phyloP scores from a whole-genome alignment of 2,113 vertebrate genomes.

The Takifugu flavidus region DNA sequence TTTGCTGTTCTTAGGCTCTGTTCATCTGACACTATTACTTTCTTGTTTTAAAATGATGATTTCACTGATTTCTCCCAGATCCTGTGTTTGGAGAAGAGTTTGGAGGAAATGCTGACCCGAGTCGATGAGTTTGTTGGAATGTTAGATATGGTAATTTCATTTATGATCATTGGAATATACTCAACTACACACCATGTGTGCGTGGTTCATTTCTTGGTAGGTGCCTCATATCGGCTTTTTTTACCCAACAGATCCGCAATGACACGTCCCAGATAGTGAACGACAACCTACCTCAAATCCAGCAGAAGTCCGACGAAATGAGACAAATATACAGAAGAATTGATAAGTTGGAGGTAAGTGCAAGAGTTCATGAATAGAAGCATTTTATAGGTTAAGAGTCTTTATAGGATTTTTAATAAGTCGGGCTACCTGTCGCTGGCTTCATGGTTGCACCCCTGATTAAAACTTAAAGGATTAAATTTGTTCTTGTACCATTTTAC shows the following conservation, averaged over 20 bases:
- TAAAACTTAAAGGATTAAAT: too few species aligned
- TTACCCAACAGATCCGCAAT: slow-evolving; percentile 78
- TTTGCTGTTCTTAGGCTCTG: too few species aligned
- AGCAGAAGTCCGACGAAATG: slow-evolving; percentile 88
- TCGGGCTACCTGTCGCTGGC: too few species aligned
- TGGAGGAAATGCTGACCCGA: slow-evolving; percentile 89
- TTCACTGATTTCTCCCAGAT: slow-evolving; percentile 64
- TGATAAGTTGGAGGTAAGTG: slow-evolving; percentile 87
- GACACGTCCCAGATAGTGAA: slow-evolving; percentile 90
- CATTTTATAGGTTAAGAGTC: too few species aligned
- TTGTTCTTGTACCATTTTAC: too few species aligned
- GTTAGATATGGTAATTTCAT: slow-evolving; percentile 86
- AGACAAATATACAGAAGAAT: slow-evolving; percentile 86
- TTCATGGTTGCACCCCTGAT: too few species aligned
- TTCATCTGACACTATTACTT: not conserved
- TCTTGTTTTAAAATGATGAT: not conserved
- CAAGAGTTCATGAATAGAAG: not conserved
- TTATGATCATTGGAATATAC: not conserved
- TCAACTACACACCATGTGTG: not conserved
- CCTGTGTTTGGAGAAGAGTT: slow-evolving; percentile 81
- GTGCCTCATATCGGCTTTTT: not conserved
- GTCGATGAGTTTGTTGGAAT: slow-evolving; percentile 96
- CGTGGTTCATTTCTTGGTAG: slow-evolving; percentile 6
- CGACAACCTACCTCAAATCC: slow-evolving; percentile 89
- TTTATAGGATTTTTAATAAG: too few species aligned